Base-by-base conservation (phyloP, 1,140 invertebrate species). In the Steinernema khuongi region DNA sequence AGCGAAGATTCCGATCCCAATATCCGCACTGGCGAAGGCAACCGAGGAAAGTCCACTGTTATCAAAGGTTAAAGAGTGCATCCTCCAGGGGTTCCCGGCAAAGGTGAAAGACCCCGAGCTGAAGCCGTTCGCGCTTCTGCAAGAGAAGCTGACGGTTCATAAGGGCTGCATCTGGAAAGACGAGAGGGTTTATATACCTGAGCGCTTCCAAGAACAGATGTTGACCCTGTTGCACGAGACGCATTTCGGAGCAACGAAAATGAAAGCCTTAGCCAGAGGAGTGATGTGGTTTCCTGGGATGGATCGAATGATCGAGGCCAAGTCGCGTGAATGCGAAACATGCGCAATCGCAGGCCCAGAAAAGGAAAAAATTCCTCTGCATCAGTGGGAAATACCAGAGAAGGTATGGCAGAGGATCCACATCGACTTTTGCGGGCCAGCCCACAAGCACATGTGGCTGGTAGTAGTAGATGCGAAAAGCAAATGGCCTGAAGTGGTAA, bases 401-500 rank as follows among this genome's bases (percentile, higher is more conserved):
- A 60, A 74, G 18, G 79, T 81, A 2, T 86, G 83, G 85, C 60
- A 72, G 26, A 44, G 80, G 32, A 69, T 83, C 78, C 87, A 87
- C 77, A 73, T 85, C 4, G 87, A 88, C 81, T 86, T 83, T 79
- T 82, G 81, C 18, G 86, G 86, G 26, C 85, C 86, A 4, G 81
- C 87, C 18, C 70, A 79, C 18, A 82, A 79, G 7, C 67, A 50
- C 0, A 41, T 73, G 67, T 85, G 86, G 32, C 74, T 89, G 0
- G 78, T 88, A 0, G 67, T 89, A 0, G 83, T 88, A 0, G 87
- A 89, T 72, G 83, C 86, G 0, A 83, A 81, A 74, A 85, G 84
- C 2, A 88, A 88, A 77, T 89, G 84, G 76, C 83, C 79, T 30
- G 88, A 90, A 79, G 90, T 86, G 29, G 69, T 74, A 22, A 28